Evolutionary conservation across 2,888 invertebrate genomes (phyloP).

Genomic region (Eupithecia pulchellata): DNA sequence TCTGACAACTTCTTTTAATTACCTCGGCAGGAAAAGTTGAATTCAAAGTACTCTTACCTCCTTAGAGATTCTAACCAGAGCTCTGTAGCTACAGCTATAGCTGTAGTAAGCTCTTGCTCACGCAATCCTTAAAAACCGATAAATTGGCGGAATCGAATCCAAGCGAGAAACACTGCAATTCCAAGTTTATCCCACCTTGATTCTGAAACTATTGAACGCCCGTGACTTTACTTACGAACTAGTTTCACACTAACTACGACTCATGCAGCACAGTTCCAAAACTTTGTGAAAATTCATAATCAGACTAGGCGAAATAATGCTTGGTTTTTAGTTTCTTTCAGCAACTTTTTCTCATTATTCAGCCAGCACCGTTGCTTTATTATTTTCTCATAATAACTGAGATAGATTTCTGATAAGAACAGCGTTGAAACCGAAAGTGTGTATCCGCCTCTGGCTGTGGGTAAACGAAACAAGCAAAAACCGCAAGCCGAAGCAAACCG

Average conservation of each 20-base stretch:
- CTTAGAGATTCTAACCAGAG: not conserved
- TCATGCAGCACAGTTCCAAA: not conserved
- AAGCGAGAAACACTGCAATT: constrained; percentile 40
- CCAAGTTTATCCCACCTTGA: constrained; percentile 35
- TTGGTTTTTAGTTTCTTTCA: not conserved
- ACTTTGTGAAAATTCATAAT: not conserved
- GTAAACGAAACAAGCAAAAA: not conserved
- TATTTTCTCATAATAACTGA: not conserved
- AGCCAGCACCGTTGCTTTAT: not conserved
- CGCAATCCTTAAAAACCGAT: constrained; percentile 36
- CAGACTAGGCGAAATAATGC: not conserved
- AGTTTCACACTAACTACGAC: not conserved
- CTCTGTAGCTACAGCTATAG: no score
- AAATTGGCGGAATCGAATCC: constrained; percentile 46
- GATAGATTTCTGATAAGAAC: not conserved
- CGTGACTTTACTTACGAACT: constrained; percentile 3
- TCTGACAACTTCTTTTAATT: not conserved
- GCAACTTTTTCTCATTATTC: not conserved
- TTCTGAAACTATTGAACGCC: constrained; percentile 4
- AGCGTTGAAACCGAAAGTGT: not conserved
- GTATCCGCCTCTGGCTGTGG: not conserved
- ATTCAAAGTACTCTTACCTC: not conserved
- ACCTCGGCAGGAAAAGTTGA: not conserved
- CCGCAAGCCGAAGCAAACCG: not conserved
- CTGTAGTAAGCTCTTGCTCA: constrained; percentile 1